Evolutionary conservation across 2,113 vertebrate genomes (phyloP).

Genomic region (Chamaea fasciata): DNA sequence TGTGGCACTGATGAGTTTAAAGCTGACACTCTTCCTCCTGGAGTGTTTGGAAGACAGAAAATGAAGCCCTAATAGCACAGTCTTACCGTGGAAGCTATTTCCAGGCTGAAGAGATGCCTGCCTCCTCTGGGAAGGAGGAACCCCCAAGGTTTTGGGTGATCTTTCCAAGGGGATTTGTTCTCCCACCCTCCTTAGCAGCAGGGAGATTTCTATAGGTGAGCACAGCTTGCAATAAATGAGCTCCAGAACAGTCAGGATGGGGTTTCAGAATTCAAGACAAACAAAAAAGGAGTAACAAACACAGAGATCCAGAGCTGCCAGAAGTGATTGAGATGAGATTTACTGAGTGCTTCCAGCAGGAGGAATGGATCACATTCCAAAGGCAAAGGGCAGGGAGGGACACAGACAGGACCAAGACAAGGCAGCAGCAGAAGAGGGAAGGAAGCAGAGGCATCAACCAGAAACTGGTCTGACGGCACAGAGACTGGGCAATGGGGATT

Average conservation of each 20-base stretch:
- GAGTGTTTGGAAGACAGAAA: neutral
- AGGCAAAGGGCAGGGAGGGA: neutral
- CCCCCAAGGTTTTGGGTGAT: neutral
- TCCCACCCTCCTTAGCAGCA: neutral
- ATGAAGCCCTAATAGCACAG: neutral
- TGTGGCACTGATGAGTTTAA: neutral
- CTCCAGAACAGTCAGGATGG: neutral
- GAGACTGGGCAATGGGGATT: neutral
- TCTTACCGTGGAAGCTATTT: neutral
- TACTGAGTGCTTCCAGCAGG: neutral
- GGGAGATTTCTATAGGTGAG: neutral
- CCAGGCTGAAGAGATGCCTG: neutral
- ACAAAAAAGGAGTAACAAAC: neutral
- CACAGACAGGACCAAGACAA: neutral
- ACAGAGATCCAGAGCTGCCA: neutral
- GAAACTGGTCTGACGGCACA: neutral
- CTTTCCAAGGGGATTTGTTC: neutral
- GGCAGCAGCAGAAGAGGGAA: neutral
- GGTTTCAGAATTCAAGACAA: neutral
- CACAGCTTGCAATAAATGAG: neutral
- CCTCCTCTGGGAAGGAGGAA: neutral
- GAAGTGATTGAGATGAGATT: neutral
- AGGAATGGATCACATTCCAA: neutral
- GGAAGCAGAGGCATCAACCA: neutral
- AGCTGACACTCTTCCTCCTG: neutral